These are phyloP conservation scores for Poecilia latipinna DNA, from an alignment of 2,113 vertebrate species.

Conservation along the genomic window DNA sequence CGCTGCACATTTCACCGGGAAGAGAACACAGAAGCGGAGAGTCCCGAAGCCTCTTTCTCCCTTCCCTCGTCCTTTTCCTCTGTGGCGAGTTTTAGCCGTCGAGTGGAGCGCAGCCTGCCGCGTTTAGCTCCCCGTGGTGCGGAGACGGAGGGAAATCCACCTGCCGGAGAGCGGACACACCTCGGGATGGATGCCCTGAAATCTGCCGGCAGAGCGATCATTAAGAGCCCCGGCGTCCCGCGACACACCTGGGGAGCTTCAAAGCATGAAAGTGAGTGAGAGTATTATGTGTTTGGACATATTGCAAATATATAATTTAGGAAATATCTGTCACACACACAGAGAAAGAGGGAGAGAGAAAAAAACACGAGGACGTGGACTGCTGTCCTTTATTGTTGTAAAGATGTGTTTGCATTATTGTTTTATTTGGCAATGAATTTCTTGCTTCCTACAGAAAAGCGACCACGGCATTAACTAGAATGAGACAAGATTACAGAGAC, in stretches of 20 bases:
- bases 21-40: conserved; percentile 4
- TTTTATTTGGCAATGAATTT: neutral
- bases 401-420: neutral
- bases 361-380: neutral
- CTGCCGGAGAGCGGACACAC: conserved; percentile 64
- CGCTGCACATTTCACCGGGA: conserved; percentile 1
- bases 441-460: neutral
- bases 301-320: neutral
- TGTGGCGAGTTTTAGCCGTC: conserved; percentile 23
- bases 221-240: conserved; percentile 87
- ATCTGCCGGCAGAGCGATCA: conserved; percentile 87
- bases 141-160: conserved; percentile 51
- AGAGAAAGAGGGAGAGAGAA: too few relatives aligned
- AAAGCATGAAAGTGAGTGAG: conserved; percentile 85
- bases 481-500: neutral
- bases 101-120: conserved; percentile 14
- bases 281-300: neutral
- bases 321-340: neutral
- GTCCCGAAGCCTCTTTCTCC: neutral
- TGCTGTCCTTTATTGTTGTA: neutral
- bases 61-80: neutral
- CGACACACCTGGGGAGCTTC: conserved; percentile 86
- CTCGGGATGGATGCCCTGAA: conserved; percentile 86
- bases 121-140: conserved; percentile 28
- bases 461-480: neutral